Evolutionary conservation across 2,888 invertebrate species (phyloP).

Genomic region (Frankliniella fusca): DNA sequence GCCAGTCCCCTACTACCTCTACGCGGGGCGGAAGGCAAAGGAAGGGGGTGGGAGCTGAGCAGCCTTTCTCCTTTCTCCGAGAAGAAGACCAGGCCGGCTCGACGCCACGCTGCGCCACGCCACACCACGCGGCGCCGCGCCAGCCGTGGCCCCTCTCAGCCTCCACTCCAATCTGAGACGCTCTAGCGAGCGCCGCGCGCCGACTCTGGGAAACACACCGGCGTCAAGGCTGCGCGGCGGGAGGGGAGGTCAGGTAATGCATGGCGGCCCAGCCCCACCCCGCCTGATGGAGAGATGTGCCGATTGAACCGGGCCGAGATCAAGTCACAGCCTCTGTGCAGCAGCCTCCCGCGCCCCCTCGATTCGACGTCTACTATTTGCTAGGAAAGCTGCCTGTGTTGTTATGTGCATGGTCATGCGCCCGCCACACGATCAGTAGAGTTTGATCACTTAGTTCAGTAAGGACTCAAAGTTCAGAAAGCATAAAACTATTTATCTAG

Average conservation of each 20-base stretch:
- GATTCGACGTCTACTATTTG: neutral
- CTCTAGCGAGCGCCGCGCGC: neutral
- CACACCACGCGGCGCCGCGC: neutral
- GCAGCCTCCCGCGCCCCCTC: neutral
- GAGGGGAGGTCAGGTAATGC: neutral
- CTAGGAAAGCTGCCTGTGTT: neutral
- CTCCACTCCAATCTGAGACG: slow-evolving; percentile 1
- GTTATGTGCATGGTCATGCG: neutral
- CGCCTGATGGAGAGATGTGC: neutral
- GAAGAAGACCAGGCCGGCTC: too few species aligned
- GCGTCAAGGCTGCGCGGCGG: neutral
- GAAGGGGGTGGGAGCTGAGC: neutral
- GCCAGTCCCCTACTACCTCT: neutral
- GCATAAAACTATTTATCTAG: too few species aligned
- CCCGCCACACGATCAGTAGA: neutral
- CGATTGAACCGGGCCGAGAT: neutral
- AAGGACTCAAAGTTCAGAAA: too few species aligned
- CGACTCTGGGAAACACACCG: slow-evolving; percentile 6
- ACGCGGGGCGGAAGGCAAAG: neutral
- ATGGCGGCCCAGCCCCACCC: neutral
- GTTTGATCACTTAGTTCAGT: too few species aligned
- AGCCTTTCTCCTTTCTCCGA: too few species aligned
- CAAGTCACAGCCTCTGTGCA: neutral
- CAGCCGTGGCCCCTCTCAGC: neutral
- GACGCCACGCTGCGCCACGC: too few species aligned